Base-by-base conservation (phyloP, 2,113 vertebrate genomes). In the Pollachius pollachius region DNA sequence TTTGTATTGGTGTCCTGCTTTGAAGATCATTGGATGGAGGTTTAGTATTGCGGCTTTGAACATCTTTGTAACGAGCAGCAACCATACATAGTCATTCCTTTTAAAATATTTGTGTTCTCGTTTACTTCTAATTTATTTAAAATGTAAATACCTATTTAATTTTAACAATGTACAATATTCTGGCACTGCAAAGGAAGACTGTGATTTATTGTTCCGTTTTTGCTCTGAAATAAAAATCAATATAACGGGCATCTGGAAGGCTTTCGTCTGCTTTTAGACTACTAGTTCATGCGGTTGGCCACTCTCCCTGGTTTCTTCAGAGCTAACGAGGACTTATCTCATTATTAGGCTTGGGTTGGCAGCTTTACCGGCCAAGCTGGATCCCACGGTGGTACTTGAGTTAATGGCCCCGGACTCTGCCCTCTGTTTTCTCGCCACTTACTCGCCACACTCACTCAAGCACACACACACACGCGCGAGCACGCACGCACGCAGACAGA, bases 141-240 rank as follows among this genome's bases (percentile, higher is more conserved):
- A 84, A 80, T 91, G 89, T 91, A 89, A 87, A 92, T 93, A 92
- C 81, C 69, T 76, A 88, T 87, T 80, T 84, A 48, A 12, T 48
- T 48, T 79, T 82, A 79, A 84, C 62, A 69, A 82, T 87, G 68
- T 85, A 82, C 68, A 81, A 80, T 84, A 83, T 69, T 81, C 76
- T 79, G 68, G 68, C 85, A 80, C 80, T 86, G 75, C 83, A 84
- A 80, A 88, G 81, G 68, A 80, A 74, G 80, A 88, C 84, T 87
- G 82, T 87, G 84, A 87, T 79, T 73, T 89, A 86, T 66, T 75
- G 76, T 7, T 68, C 79, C 70, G 56, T 68, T 87, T 87, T 77
- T 76, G 79, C 83, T 89, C 89, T 83, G 80, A 84, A 93, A 90
- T 93, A 92, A 93, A 92, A 93, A 92, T 77, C 85, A 72, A 77